Evolutionary conservation across 2,113 vertebrate species (phyloP).

Genomic region (Madoqua kirkii): DNA sequence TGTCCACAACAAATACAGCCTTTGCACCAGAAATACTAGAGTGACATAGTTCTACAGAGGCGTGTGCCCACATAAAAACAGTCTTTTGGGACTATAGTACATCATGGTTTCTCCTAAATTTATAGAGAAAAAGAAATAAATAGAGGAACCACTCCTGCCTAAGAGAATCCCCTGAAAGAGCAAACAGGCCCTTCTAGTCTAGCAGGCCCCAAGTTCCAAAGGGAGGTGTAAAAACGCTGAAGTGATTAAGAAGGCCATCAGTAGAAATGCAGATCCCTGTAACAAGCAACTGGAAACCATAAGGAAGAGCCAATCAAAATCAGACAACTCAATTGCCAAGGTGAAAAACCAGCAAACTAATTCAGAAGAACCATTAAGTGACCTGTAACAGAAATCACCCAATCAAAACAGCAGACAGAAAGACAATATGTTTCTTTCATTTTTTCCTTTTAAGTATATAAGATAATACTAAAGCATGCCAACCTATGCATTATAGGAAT

Average conservation of each 20-base stretch:
- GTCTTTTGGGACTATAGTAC: background rate
- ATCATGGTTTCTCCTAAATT: background rate
- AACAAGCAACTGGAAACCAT: background rate
- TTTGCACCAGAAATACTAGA: background rate
- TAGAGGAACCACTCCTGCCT: background rate
- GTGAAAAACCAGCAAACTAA: background rate
- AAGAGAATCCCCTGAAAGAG: background rate
- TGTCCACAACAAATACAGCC: background rate
- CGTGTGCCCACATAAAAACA: background rate
- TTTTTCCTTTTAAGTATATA: no score
- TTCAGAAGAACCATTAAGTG: background rate
- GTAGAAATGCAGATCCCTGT: background rate
- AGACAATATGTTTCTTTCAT: no score
- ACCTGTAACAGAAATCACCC: background rate
- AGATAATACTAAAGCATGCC: background rate
- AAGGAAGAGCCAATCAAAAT: background rate
- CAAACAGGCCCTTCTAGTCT: background rate
- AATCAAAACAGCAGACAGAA: background rate
- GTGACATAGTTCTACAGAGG: background rate
- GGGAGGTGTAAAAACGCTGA: background rate
- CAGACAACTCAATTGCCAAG: background rate
- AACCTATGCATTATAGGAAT: background rate
- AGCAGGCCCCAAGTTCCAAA: background rate
- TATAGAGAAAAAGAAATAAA: background rate
- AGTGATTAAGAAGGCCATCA: background rate